Evolutionary conservation across 2,113 vertebrate genomes (phyloP).

Genomic region (Kryptolebias marmoratus): DNA sequence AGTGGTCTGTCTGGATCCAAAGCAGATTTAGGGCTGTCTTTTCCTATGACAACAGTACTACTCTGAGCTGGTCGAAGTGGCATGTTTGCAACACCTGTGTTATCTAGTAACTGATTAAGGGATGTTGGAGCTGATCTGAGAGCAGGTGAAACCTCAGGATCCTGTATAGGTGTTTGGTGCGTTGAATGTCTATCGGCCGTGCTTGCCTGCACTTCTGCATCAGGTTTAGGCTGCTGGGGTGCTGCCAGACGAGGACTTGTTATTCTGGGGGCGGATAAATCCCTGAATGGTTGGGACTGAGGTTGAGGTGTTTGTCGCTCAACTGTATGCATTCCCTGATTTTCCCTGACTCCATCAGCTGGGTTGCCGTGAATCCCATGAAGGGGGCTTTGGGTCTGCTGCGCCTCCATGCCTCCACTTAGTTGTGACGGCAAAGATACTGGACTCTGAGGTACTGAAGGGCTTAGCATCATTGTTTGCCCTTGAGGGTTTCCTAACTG

Average conservation of each 20-base stretch:
- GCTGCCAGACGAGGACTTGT: conserved; percentile 75
- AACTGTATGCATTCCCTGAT: conserved; percentile 70
- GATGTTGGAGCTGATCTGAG: conserved; percentile 90
- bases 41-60: conserved; percentile 48
- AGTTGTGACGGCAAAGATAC: conserved; percentile 79
- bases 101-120: conserved; percentile 94
- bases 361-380: conserved; percentile 73
- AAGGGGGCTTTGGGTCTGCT: conserved; percentile 80
- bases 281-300: conserved; percentile 77
- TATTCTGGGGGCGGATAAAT: conserved; percentile 81
- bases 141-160: conserved; percentile 81
- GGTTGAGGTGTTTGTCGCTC: conserved; percentile 81
- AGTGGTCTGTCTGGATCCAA: conserved; percentile 61
- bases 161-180: conserved; percentile 73
- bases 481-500: conserved; percentile 83
- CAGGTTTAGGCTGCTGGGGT: conserved; percentile 83
- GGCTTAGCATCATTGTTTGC: conserved; percentile 85
- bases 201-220: conserved; percentile 79
- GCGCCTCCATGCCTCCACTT: conserved; percentile 67
- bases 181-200: conserved; percentile 59
- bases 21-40: conserved; percentile 61
- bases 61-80: conserved; percentile 81
- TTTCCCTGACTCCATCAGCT: conserved; percentile 84
- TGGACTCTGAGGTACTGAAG: conserved; percentile 81
- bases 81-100: conserved; percentile 83